A percentile compares a stretch with the other conserved stretches of the same genome.
Conservation (phyloP, 2,888 invertebrate genomes). For the Oligia latruncula region DNA sequence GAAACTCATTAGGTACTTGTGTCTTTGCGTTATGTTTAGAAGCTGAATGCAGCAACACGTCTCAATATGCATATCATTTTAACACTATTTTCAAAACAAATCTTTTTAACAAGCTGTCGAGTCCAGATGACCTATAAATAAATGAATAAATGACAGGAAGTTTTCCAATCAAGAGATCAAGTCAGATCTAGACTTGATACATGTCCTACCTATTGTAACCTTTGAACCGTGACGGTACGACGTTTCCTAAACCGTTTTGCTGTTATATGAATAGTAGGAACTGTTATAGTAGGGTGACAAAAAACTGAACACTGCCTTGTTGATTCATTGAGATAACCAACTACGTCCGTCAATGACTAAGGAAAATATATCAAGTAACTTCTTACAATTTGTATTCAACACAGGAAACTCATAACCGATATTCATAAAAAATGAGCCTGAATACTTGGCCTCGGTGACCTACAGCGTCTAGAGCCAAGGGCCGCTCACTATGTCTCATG, state of each 20-base stretch:
- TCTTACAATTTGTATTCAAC: slow-evolving; percentile 60
- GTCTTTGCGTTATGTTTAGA: slow-evolving; percentile 12
- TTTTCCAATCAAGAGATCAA: slow-evolving; percentile 51
- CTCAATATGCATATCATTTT: slow-evolving; percentile 12
- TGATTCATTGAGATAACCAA: slow-evolving; percentile 32
- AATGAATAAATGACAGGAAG: slow-evolving; percentile 49
- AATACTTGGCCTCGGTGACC: slow-evolving; percentile 52
- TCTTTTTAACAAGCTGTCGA: slow-evolving; percentile 19
- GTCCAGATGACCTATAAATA: slow-evolving; percentile 24
- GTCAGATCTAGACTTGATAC: slow-evolving; percentile 25
- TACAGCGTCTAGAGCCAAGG: slow-evolving; percentile 42
- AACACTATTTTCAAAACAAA: background rate
- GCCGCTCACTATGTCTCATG: slow-evolving; percentile 44
- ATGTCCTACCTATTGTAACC: slow-evolving; percentile 35
- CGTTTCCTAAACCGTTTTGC: slow-evolving; percentile 22
- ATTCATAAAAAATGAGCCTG: slow-evolving; percentile 57
- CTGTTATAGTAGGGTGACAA: slow-evolving; percentile 17
- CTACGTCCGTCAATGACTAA: slow-evolving; percentile 45
- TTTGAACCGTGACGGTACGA: slow-evolving; percentile 28
- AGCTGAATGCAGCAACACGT: slow-evolving; percentile 48
- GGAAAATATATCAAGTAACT: slow-evolving; percentile 54
- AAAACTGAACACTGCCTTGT: slow-evolving; percentile 32
- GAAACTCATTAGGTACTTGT: slow-evolving; percentile 35
- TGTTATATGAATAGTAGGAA: slow-evolving; percentile 7
- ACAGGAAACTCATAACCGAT: slow-evolving; percentile 59